A percentile compares a stretch with the other conserved stretches of the same genome.
These are phyloP conservation scores for Heteronetta atricapilla DNA, from an alignment of 2,113 vertebrate species.

Conservation along the genomic window DNA sequence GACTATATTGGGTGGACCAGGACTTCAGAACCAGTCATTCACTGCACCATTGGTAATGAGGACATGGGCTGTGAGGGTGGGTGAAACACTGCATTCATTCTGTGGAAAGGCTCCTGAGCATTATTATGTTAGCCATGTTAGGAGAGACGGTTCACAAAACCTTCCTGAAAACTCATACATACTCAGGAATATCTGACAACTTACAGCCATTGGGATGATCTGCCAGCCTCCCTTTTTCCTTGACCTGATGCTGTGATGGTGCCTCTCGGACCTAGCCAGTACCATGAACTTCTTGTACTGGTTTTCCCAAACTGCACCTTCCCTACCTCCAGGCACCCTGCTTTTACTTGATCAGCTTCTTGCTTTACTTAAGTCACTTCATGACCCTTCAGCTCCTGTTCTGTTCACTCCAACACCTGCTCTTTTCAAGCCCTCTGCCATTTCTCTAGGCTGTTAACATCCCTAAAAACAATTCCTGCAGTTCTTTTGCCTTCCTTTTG, in stretches of 20 bases:
- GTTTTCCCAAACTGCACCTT: neutral
- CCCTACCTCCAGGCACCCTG: neutral
- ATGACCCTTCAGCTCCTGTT: neutral
- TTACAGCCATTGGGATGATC: neutral
- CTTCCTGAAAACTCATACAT: neutral
- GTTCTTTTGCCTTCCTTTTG: neutral
- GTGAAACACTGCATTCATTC: fast-evolving
- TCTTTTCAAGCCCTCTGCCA: neutral
- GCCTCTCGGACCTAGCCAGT: neutral
- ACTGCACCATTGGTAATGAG: neutral
- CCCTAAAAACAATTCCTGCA: neutral
- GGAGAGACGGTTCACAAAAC: neutral
- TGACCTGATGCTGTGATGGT: neutral
- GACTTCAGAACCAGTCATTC: neutral
- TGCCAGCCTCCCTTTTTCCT: neutral
- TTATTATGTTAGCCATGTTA: neutral
- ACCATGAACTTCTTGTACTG: neutral
- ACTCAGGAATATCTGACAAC: neutral
- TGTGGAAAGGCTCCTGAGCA: neutral
- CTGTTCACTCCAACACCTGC: neutral
- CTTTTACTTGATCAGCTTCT: neutral
- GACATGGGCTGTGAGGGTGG: neutral
- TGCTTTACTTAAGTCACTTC: neutral
- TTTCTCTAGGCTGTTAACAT: neutral
- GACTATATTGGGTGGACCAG: neutral